These are phyloP conservation scores for Oeneis ivallda DNA, from an alignment of 2,888 invertebrate species.

Conservation along the genomic window DNA sequence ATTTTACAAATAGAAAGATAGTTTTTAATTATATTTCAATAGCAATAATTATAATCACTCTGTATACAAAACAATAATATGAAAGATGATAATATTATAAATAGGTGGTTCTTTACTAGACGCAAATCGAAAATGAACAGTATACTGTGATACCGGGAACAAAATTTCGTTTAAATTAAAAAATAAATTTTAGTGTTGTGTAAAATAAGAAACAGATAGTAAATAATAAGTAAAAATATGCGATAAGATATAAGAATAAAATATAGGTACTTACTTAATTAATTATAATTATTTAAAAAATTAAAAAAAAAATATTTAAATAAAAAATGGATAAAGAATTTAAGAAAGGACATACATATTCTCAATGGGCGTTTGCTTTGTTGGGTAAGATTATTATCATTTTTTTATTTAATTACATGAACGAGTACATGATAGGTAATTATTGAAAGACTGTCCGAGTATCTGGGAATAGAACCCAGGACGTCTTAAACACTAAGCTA, in stretches of 20 bases:
- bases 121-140: conserved; percentile 8
- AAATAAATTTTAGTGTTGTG: neutral
- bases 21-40: neutral
- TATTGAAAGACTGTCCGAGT: too few relatives aligned
- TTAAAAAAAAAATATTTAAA: neutral
- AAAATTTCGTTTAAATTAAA: neutral
- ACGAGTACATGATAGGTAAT: too few relatives aligned
- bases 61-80: conserved; percentile 14
- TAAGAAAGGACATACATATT: conserved; percentile 32
- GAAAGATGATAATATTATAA: conserved; percentile 6
- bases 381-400: conserved; percentile 23
- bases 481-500: too few relatives aligned
- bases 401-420: neutral
- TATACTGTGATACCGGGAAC: neutral
- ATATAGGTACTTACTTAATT: neutral
- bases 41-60: conserved; percentile 11
- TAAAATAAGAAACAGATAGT: neutral
- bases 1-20: neutral
- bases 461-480: too few relatives aligned
- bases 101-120: neutral
- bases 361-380: conserved; percentile 34
- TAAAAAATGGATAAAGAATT: conserved; percentile 21
- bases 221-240: neutral
- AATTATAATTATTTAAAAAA: neutral
- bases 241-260: neutral